Evolutionary conservation across 2,113 vertebrate species (phyloP).

Genomic region (Serranochromis macrocephalus): DNA sequence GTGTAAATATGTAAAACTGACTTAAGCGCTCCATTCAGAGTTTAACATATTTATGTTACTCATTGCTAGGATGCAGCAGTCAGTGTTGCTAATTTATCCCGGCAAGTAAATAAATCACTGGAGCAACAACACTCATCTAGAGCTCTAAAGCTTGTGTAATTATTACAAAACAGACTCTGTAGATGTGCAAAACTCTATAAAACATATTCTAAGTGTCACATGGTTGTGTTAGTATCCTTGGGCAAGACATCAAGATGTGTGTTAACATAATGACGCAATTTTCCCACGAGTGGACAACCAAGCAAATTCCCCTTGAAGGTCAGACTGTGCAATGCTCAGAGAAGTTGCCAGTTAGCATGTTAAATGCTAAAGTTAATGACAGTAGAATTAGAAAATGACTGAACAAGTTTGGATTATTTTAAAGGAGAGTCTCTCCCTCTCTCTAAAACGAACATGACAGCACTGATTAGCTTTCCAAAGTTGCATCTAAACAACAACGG

Average conservation of each 20-base stretch:
- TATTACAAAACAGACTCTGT: background rate
- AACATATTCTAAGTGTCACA: background rate
- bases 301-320: background rate
- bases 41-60: background rate
- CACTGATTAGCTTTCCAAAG: background rate
- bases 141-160: background rate
- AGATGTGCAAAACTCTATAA: background rate
- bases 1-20: background rate
- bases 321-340: background rate
- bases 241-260: background rate
- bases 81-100: background rate
- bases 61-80: background rate
- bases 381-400: background rate
- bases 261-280: rapidly evolving
- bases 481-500: background rate
- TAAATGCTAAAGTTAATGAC: background rate
- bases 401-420: background rate
- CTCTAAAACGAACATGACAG: rapidly evolving
- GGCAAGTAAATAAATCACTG: background rate
- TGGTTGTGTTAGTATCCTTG: background rate
- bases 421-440: background rate
- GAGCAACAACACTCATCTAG: background rate
- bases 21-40: background rate
- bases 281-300: background rate
- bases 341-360: background rate